phyloP scores from a whole-genome alignment of 1,140 invertebrate genomes.

The Melitaea cinxia region DNA sequence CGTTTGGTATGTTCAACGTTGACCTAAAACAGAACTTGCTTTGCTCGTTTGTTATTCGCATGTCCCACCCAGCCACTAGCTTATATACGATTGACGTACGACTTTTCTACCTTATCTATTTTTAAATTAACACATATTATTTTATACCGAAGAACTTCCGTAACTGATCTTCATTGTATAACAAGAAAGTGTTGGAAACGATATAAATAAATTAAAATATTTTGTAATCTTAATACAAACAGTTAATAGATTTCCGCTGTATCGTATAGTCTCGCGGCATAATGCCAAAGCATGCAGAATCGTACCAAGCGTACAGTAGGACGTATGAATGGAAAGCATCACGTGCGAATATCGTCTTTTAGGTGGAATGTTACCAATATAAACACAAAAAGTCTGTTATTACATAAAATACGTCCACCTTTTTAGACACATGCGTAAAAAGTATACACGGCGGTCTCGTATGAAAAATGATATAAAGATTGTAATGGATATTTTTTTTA shows the following conservation, averaged over 20 bases:
- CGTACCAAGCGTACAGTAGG: slow-evolving; percentile 63
- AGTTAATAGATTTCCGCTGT: slow-evolving; percentile 34
- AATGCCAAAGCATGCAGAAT: slow-evolving; percentile 62
- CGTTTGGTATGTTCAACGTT: slow-evolving; percentile 81
- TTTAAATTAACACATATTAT: neutral
- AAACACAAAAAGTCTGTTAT: slow-evolving; percentile 6
- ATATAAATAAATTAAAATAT: neutral
- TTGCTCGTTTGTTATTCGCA: slow-evolving; percentile 76
- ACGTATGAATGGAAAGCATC: slow-evolving; percentile 72
- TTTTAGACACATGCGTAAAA: too few relatives aligned
- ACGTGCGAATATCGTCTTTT: slow-evolving; percentile 51
- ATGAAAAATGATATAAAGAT: too few relatives aligned
- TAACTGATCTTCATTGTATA: neutral
- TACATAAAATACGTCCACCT: neutral
- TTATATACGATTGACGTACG: slow-evolving; percentile 12
- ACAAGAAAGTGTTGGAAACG: neutral
- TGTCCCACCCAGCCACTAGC: slow-evolving; percentile 47
- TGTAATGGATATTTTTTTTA: too few relatives aligned
- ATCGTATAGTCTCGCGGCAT: slow-evolving; percentile 59
- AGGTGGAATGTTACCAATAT: slow-evolving; percentile 37
- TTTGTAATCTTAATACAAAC: slow-evolving; percentile 1
- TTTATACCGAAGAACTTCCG: neutral
- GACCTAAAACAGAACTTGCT: slow-evolving; percentile 80
- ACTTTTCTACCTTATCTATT: slow-evolving; percentile 1
- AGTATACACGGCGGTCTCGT: too few relatives aligned